Evolutionary conservation across 2,113 vertebrate species (phyloP), one percentile per base, ranked within the genome.

Genomic region (Microtus ochrogaster): DNA sequence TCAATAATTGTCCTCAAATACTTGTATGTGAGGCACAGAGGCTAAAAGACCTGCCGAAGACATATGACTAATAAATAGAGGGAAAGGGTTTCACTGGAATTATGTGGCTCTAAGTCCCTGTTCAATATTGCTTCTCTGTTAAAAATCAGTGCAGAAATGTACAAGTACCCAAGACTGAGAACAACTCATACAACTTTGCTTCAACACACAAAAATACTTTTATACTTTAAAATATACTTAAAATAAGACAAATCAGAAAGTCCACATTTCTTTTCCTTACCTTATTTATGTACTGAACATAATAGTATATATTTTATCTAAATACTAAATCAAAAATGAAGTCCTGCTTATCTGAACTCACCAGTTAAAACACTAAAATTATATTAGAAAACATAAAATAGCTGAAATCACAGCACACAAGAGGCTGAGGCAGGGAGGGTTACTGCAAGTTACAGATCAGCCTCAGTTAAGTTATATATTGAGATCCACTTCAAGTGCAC

Each of bases 21-120:
- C 39, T 49, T 7, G 44, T 39, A 39, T 12, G 0, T 65, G 63
- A 65, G 17, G 41, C 41, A 58, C 17, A 87, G 47, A 52, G 28
- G 66, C 36, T 92, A 61, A 93, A 36, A 41, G 83, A 55, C 49
- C 82, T 70, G 65, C 26, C 72, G 49, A 92, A 83, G 36, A 41
- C 73, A 90, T n/a, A 61, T n/a, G 22, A 24, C 33, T 92, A 96
- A 92, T 68, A 82, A 94, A 47, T 63, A 66, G n/a, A 41, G 87
- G 36, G 30, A 66, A 92, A 26, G 24, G 41, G 41, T 55, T 90
- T 83, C 55, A 74, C 36, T 55, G 11, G 10, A 90, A 30, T 19
- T 58, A 49, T 61, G 9, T 66, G n/a, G 24, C 47, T 77, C 78
- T 72, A 39, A 81, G 65, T 84, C 77, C 78, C 26, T 87, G 73